Percentiles rank a stretch among this genome's conserved stretches.
Conservation (phyloP, 2,888 invertebrate species). For the Pedicia rivosa region DNA sequence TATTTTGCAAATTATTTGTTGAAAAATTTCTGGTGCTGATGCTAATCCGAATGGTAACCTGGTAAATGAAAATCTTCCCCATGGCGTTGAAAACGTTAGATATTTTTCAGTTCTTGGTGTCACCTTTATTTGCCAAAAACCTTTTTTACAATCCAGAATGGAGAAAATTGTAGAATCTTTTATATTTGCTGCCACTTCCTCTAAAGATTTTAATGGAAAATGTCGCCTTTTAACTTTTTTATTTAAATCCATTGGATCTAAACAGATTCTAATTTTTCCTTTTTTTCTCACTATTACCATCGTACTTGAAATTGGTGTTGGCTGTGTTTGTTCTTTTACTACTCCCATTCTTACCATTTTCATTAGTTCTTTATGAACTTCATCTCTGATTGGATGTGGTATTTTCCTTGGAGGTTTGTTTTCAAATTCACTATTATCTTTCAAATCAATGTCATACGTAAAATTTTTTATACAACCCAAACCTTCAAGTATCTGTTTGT, state of each 20-base stretch:
- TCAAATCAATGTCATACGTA: not conserved
- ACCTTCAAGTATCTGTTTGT: not conserved
- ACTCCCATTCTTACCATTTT: too few relatives aligned
- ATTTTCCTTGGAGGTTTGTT: not conserved
- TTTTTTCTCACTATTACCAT: not conserved
- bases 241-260: not conserved
- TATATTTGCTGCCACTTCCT: not conserved
- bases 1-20: too few relatives aligned
- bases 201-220: not conserved
- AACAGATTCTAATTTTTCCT: not conserved
- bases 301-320: not conserved
- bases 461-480: not conserved
- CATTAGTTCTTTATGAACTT: not conserved
- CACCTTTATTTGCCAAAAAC: conserved; percentile 1
- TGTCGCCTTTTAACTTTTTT: not conserved
- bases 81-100: not conserved
- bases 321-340: not conserved
- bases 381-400: not conserved
- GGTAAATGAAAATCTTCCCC: conserved; percentile 6
- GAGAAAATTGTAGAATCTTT: not conserved
- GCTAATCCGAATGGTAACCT: conserved; percentile 7
- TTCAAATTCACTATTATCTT: not conserved
- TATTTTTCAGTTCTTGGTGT: not conserved
- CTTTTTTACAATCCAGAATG: not conserved
- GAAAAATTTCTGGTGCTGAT: not conserved